Percentiles rank a stretch among this genome's conserved stretches.
phyloP scores from a whole-genome alignment of 2,113 vertebrate genomes.

The Paradoxurus hermaphroditus region DNA sequence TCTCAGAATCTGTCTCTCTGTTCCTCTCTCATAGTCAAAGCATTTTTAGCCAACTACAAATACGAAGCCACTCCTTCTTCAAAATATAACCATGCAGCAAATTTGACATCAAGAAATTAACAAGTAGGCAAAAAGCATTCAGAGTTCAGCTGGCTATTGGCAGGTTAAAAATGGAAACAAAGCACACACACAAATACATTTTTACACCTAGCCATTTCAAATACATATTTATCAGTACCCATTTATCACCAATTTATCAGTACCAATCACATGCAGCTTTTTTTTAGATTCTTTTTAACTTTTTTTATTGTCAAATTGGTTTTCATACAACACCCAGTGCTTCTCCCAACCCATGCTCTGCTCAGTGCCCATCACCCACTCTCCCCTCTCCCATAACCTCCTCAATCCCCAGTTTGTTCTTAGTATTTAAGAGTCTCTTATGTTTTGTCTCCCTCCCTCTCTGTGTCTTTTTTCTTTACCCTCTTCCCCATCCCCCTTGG shows the following conservation, averaged over 20 bases:
- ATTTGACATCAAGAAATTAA: slow-evolving; percentile 6
- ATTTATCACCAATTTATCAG: slow-evolving; percentile 70
- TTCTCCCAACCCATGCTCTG: too few relatives aligned
- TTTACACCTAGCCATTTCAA: slow-evolving; percentile 5
- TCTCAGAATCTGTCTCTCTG: not conserved
- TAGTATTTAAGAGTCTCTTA: too few relatives aligned
- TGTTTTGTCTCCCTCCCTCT: too few relatives aligned
- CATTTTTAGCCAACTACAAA: slow-evolving; percentile 30
- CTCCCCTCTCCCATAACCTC: too few relatives aligned
- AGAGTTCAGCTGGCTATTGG: not conserved
- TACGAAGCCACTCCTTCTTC: not conserved
- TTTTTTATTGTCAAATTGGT: too few relatives aligned
- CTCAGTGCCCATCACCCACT: too few relatives aligned
- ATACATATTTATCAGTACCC: slow-evolving; percentile 73
- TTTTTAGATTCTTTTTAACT: too few relatives aligned
- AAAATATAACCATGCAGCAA: not conserved
- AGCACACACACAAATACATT: slow-evolving; percentile 26
- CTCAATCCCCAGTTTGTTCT: too few relatives aligned
- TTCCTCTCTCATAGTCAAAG: not conserved
- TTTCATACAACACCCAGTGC: too few relatives aligned
- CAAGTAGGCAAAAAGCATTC: not conserved
- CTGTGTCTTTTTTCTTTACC: too few relatives aligned
- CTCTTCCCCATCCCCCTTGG: too few relatives aligned
- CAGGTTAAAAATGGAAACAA: slow-evolving; percentile 37
- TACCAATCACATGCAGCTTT: slow-evolving; percentile 55